Conservation (phyloP, 2,797 vertebrate genomes). For the Diceros bicornis region DNA sequence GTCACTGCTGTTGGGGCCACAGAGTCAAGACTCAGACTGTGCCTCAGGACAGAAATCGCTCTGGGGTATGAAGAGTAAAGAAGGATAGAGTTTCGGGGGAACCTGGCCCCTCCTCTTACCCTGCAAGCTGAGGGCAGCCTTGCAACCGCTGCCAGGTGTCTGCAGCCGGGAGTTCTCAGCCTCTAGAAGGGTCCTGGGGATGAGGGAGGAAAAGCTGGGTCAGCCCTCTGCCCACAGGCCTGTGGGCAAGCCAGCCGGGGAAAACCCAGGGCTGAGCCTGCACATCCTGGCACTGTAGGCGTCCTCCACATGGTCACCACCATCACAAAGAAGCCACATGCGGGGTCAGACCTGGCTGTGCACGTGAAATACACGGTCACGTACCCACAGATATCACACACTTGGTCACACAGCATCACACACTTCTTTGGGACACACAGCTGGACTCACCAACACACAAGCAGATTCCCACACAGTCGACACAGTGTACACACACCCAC, state of each 20-base stretch:
- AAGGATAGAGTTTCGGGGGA: neutral
- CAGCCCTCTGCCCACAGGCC: neutral
- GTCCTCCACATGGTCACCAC: neutral
- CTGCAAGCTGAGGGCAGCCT: slow-evolving; percentile 71
- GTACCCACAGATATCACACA: neutral
- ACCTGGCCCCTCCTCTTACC: slow-evolving; percentile 72
- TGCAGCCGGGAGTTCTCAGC: slow-evolving; percentile 89
- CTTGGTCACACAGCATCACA: neutral
- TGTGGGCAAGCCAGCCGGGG: too few relatives aligned
- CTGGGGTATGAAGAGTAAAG: neutral
- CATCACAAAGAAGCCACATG: neutral
- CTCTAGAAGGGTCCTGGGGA: slow-evolving; percentile 90
- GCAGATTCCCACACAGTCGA: slow-evolving; percentile 55
- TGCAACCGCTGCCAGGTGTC: slow-evolving; percentile 71
- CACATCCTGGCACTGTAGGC: too few relatives aligned
- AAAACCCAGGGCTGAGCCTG: too few relatives aligned
- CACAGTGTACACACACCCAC: neutral
- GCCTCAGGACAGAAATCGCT: neutral
- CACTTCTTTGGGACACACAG: neutral
- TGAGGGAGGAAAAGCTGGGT: neutral
- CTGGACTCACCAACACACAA: neutral
- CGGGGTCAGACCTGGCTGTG: neutral
- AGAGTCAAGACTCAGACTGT: neutral
- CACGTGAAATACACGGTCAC: neutral
- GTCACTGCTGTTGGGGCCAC: too few relatives aligned